Base-by-base conservation (phyloP, 2,888 invertebrate genomes). In the Myathropa florea region DNA sequence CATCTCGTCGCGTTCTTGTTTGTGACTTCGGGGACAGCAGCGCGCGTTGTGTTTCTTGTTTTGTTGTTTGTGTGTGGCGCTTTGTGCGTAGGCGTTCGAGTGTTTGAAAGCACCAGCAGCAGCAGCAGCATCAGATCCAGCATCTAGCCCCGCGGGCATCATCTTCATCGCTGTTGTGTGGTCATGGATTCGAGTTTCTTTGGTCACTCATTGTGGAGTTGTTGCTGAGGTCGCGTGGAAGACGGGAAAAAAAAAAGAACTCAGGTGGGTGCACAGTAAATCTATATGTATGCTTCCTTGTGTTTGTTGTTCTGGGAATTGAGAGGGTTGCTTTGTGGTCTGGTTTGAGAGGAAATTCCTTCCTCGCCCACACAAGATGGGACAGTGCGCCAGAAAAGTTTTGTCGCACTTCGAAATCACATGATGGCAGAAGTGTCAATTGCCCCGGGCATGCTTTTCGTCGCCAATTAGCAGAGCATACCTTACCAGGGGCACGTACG, bases 51-150 rank as follows among this genome's bases (percentile, higher is more conserved):
- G 24, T 24, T 26, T 21, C 33, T 39, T 71, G 68, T 76, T 39
- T 28, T 55, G 60, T 72, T 57, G 67, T 30, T 46, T 72, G 70
- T 73, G 39, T 46, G 10, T 46, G 57, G 12, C n/a, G 36, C 46
- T 46, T 46, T 67, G 63, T 77, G 85, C 85, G 85, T 85, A 85
- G 85, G 85, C 63, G 85, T 68, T 2, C n/a, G 14, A 60, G 70
- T 72, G 57, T 80, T 23, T 10, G 24, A 4, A 24, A 24, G 80
- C 80, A 80, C 59, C 77, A 33, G 65, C 65, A 77, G n/a, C n/a
- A n/a, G n/a, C n/a, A n/a, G n/a, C n/a, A n/a, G n/a, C n/a, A n/a
- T n/a, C n/a, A n/a, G 46, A n/a, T 36, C 63, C 68, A 82, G 77
- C 63, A 78, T 82, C 57, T 53, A 72, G 55, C n/a, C n/a, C 78